Conservation (phyloP, 2,888 invertebrate genomes). For the Acheta domesticus region DNA sequence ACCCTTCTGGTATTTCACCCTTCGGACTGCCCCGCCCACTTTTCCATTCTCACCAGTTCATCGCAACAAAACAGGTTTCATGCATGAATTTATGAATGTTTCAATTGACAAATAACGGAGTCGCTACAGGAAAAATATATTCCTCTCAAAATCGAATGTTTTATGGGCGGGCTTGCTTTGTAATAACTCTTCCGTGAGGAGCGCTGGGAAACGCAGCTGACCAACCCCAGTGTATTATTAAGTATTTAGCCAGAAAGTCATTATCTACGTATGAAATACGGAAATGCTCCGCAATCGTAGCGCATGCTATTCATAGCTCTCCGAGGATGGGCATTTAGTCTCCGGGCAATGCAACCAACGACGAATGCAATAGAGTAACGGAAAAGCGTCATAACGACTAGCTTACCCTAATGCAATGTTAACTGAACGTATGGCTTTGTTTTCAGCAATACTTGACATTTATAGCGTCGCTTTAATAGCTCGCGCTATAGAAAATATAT, state of each 20-base stretch:
- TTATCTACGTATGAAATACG: not conserved
- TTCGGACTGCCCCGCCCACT: not conserved
- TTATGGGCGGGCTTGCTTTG: not conserved
- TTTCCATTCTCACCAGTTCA: slow-evolving; percentile 18
- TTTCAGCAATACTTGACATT: no score
- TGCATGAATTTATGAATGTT: slow-evolving; percentile 9
- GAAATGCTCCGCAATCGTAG: no score
- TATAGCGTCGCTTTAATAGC: no score
- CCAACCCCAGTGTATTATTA: not conserved
- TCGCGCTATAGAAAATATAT: no score
- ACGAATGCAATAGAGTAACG: no score
- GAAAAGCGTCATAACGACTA: no score
- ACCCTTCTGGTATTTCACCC: slow-evolving; percentile 18
- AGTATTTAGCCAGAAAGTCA: not conserved
- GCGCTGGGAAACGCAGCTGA: not conserved
- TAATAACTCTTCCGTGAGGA: not conserved
- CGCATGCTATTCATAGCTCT: no score
- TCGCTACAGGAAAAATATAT: slow-evolving; percentile 6
- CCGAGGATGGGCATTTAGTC: no score
- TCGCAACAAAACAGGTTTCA: slow-evolving; percentile 8
- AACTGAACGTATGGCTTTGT: no score
- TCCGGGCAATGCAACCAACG: no score
- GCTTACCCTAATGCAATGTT: no score
- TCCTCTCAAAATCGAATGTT: not conserved
- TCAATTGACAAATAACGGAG: slow-evolving; percentile 18